Evolutionary conservation across 2,888 invertebrate species (phyloP).

Genomic region (Hirtodrosophila cameraria): DNA sequence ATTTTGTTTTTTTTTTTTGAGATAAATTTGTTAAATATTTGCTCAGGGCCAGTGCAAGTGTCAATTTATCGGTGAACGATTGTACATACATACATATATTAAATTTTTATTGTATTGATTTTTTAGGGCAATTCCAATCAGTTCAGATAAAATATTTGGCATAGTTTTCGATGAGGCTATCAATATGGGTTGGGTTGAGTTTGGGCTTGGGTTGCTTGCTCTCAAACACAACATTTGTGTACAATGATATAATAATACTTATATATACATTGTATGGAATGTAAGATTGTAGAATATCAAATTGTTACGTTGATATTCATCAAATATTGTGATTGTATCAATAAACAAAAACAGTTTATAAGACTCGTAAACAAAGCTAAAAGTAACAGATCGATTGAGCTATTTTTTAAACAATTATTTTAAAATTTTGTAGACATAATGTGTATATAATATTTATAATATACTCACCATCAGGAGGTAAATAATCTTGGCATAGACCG

Average conservation of each 20-base stretch:
- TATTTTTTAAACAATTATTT: conserved; percentile 3
- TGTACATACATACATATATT: conserved; percentile 13
- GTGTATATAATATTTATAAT: neutral
- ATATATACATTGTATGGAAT: conserved; percentile 37
- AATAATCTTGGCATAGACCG: conserved; percentile 95
- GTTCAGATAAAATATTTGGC: conserved; percentile 64
- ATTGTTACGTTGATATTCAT: conserved; percentile 6
- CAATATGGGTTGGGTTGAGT: conserved; percentile 15
- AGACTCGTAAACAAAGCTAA: conserved; percentile 6
- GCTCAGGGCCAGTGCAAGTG: conserved; percentile 47
- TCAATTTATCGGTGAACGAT: conserved; percentile 45
- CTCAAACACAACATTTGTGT: conserved; percentile 44
- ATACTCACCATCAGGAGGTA: conserved; percentile 93
- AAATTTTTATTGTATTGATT: conserved; percentile 38
- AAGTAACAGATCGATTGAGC: no score
- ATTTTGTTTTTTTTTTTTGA: conserved; percentile 15
- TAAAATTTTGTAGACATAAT: neutral
- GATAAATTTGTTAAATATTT: conserved; percentile 60
- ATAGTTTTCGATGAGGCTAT: conserved; percentile 51
- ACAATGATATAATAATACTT: conserved; percentile 43
- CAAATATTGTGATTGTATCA: conserved; percentile 37
- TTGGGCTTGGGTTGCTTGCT: conserved; percentile 19
- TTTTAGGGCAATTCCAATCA: conserved; percentile 55
- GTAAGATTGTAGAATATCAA: conserved; percentile 22
- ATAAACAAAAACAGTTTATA: conserved; percentile 30